Conservation (phyloP, 2,888 invertebrate species). For the Torymus aiolomorphi region DNA sequence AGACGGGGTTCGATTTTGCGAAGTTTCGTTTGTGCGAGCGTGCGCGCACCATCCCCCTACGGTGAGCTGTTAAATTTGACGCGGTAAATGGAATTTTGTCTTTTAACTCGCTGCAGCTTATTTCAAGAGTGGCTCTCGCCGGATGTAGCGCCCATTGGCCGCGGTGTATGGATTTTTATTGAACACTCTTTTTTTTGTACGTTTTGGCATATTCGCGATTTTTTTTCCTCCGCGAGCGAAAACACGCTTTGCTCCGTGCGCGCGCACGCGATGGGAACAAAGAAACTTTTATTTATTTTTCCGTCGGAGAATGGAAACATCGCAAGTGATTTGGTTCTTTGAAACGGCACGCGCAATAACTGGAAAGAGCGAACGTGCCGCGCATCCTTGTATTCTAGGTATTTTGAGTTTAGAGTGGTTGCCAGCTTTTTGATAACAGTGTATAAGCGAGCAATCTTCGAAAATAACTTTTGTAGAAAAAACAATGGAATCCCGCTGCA, state of each 20-base stretch:
- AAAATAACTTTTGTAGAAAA: too few species aligned
- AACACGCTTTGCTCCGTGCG: too few species aligned
- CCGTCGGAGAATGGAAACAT: not conserved
- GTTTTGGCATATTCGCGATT: not conserved
- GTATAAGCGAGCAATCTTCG: too few species aligned
- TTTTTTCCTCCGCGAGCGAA: not conserved
- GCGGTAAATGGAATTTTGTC: constrained; percentile 49
- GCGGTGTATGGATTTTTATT: constrained; percentile 20
- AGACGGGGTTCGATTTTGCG: constrained; percentile 41
- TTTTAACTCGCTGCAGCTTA: constrained; percentile 42
- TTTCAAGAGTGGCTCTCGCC: not conserved
- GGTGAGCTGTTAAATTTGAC: constrained; percentile 36
- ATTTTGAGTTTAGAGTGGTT: not conserved
- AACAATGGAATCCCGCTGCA: too few species aligned
- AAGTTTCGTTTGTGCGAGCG: constrained; percentile 16
- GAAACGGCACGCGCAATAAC: not conserved
- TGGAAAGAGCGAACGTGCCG: not conserved
- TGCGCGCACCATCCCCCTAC: not conserved
- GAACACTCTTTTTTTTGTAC: not conserved
- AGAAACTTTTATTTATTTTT: constrained; percentile 22
- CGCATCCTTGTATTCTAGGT: too few species aligned
- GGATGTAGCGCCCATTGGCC: not conserved
- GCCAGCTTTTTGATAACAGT: too few species aligned
- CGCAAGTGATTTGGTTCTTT: not conserved
- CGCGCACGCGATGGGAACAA: not conserved